Evolutionary conservation across 2,797 vertebrate genomes (phyloP).

Genomic region (Euphonia xanthogaster): DNA sequence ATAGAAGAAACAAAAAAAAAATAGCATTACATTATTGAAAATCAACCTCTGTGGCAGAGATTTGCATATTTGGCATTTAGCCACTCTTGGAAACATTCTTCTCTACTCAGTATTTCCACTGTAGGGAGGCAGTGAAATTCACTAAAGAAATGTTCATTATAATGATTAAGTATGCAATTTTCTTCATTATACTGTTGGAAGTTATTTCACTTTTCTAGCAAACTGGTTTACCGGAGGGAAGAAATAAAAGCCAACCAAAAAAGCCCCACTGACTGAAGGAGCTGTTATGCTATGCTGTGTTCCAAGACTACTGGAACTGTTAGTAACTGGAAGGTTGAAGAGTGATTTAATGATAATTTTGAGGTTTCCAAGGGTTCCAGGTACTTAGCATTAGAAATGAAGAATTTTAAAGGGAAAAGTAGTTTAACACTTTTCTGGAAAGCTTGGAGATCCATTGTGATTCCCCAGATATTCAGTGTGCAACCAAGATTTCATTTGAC

Average conservation of each 20-base stretch:
- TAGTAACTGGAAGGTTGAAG: neutral
- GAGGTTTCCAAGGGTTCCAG: neutral
- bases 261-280: neutral
- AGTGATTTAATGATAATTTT: neutral
- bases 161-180: neutral
- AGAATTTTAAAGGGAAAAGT: neutral
- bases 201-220: neutral
- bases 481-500: neutral
- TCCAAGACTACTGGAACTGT: neutral
- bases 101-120: slow-evolving; percentile 12
- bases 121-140: neutral
- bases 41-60: neutral
- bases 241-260: neutral
- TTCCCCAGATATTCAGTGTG: neutral
- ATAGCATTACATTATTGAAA: neutral
- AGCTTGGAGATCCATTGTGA: neutral
- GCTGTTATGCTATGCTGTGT: neutral
- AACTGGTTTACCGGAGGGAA: neutral
- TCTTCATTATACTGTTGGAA: neutral
- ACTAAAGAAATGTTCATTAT: neutral
- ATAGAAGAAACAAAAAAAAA: neutral
- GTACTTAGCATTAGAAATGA: neutral
- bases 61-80: neutral
- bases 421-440: neutral
- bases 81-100: neutral